Conservation (phyloP, 2,797 vertebrate species). For the Sebastes steindachneri region DNA sequence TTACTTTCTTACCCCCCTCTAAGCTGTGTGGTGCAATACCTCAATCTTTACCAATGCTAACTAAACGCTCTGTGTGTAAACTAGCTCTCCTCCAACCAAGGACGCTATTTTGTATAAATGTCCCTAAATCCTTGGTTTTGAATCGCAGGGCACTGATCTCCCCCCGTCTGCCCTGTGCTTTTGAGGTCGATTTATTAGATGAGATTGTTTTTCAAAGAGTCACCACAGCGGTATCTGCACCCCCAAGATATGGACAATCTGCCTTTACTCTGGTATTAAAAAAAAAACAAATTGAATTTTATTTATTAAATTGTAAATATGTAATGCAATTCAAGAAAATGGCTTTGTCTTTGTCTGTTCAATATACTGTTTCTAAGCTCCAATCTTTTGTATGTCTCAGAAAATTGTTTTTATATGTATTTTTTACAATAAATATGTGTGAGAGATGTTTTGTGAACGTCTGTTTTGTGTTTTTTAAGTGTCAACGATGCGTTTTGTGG, state of each 20-base stretch:
- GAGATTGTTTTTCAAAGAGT: constrained; percentile 58
- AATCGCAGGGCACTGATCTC: constrained; percentile 10
- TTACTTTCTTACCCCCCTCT: constrained; percentile 50
- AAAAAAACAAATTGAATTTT: constrained; percentile 80
- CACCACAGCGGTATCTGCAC: constrained; percentile 60
- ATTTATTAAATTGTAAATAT: constrained; percentile 90
- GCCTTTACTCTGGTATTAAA: constrained; percentile 78
- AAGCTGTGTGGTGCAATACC: constrained; percentile 81
- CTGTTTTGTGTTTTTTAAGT: constrained; percentile 30
- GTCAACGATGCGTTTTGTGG: constrained; percentile 4
- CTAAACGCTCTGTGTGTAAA: constrained; percentile 53
- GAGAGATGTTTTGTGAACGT: constrained; percentile 59
- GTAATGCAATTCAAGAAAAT: constrained; percentile 81
- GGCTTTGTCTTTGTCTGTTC: constrained; percentile 83
- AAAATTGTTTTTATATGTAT: constrained; percentile 89
- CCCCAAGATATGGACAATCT: constrained; percentile 79
- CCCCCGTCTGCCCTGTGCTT: constrained; percentile 32
- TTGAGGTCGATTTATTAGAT: constrained; percentile 43
- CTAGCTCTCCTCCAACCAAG: constrained; percentile 51
- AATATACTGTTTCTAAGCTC: constrained; percentile 86
- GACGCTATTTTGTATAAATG: constrained; percentile 59
- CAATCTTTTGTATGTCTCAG: constrained; percentile 87
- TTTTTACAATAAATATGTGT: constrained; percentile 91
- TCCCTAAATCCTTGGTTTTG: constrained; percentile 41
- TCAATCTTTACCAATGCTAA: constrained; percentile 76